These are phyloP conservation scores for Etheostoma nigrum DNA, from an alignment of 2,797 vertebrate genomes.

Conservation along the genomic window DNA sequence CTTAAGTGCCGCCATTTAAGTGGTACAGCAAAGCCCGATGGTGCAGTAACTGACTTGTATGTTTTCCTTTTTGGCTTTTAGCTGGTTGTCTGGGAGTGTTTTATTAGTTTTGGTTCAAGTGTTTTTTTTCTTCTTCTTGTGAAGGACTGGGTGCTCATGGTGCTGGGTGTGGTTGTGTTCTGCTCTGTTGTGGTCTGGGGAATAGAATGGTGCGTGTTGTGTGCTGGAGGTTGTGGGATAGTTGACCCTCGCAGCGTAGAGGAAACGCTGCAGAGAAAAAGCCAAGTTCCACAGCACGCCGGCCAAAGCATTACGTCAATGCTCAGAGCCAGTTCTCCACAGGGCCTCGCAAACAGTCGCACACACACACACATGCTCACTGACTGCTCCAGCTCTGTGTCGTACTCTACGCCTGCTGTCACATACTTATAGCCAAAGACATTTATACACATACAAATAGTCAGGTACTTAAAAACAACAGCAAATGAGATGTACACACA, in stretches of 20 bases:
- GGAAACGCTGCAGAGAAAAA: slow-evolving; percentile 77
- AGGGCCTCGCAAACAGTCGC: slow-evolving; percentile 60
- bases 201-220: slow-evolving; percentile 77
- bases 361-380: slow-evolving; percentile 25
- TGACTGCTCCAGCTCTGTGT: slow-evolving; percentile 52
- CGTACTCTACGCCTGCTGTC: slow-evolving; percentile 45
- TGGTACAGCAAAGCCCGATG: slow-evolving; percentile 58
- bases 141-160: slow-evolving; percentile 66
- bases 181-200: slow-evolving; percentile 80
- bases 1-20: slow-evolving; percentile 75
- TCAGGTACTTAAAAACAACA: slow-evolving; percentile 28
- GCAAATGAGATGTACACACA: slow-evolving; percentile 12
- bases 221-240: slow-evolving; percentile 80
- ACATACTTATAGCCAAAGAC: slow-evolving; percentile 47
- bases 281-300: slow-evolving; percentile 82
- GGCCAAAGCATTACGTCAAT: slow-evolving; percentile 81
- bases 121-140: slow-evolving; percentile 42
- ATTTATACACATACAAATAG: slow-evolving; percentile 17
- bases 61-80: slow-evolving; percentile 61
- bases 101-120: slow-evolving; percentile 72
- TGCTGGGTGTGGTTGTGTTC: slow-evolving; percentile 80
- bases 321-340: slow-evolving; percentile 67
- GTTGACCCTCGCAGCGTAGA: slow-evolving; percentile 80
- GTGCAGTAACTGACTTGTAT: slow-evolving; percentile 61
- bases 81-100: slow-evolving; percentile 65